Percentiles rank a stretch among this genome's conserved stretches.
Evolutionary conservation across 2,888 invertebrate genomes (phyloP).

Genomic region (Ecliptopera silaceata): DNA sequence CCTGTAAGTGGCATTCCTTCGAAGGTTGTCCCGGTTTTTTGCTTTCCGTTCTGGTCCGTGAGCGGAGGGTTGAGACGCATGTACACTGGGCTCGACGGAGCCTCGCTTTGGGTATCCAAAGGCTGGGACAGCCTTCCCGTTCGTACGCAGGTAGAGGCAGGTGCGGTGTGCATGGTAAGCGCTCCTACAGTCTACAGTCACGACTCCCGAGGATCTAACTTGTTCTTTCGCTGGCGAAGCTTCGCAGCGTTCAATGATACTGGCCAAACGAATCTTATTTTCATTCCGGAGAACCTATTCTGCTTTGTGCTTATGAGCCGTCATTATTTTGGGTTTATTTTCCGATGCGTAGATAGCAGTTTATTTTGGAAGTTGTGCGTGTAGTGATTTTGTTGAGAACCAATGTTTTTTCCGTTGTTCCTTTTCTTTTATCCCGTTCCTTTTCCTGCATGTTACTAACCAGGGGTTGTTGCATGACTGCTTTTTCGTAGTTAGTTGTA

Average conservation of each 20-base stretch:
- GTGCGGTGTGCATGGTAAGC: constrained; percentile 60
- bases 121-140: constrained; percentile 80
- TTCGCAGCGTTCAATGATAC: constrained; percentile 75
- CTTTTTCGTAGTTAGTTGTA: constrained; percentile 68
- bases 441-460: constrained; percentile 74
- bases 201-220: constrained; percentile 27
- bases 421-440: constrained; percentile 60
- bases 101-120: constrained; percentile 52
- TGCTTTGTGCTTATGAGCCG: constrained; percentile 82
- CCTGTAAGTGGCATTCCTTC: constrained; percentile 80
- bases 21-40: constrained; percentile 84
- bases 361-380: constrained; percentile 72
- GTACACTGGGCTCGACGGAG: constrained; percentile 52
- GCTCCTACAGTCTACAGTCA: constrained; percentile 24
- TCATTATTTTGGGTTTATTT: constrained; percentile 77
- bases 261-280: constrained; percentile 83
- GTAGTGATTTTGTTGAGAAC: constrained; percentile 78
- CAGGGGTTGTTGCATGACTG: constrained; percentile 72
- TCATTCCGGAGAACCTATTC: constrained; percentile 83
- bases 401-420: constrained; percentile 80
- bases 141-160: constrained; percentile 55
- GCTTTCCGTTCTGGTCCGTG: constrained; percentile 79
- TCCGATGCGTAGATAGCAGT: constrained; percentile 73
- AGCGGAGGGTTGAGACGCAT: constrained; percentile 58
- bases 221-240: constrained; percentile 54